These are phyloP conservation scores for Drosophila pectinifera DNA, from an alignment of 1,140 invertebrate species.

Conservation along the genomic window DNA sequence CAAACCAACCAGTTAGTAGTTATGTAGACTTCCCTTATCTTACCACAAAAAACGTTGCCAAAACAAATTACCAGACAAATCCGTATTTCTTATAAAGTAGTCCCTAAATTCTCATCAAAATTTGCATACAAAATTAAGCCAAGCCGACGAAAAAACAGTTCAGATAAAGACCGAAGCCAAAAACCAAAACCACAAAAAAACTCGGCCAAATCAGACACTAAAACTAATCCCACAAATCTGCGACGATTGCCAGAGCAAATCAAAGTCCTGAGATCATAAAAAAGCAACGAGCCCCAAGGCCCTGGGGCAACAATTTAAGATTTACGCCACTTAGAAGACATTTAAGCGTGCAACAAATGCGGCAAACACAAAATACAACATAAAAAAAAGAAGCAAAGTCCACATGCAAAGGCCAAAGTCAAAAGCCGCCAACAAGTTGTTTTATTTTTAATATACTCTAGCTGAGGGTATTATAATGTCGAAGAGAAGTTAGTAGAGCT, in stretches of 20 bases:
- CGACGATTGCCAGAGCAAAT: slow-evolving; percentile 59
- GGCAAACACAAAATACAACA: slow-evolving; percentile 40
- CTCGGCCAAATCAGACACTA: slow-evolving; percentile 49
- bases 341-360: slow-evolving; percentile 72
- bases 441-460: slow-evolving; percentile 4
- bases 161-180: too few species aligned
- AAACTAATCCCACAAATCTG: slow-evolving; percentile 64
- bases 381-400: slow-evolving; percentile 21
- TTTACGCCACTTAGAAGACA: slow-evolving; percentile 76
- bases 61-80: slow-evolving; percentile 9
- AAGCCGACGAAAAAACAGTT: slow-evolving; percentile 2
- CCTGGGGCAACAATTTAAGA: slow-evolving; percentile 73
- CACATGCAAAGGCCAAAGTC: slow-evolving; percentile 47
- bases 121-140: slow-evolving; percentile 48
- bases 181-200: slow-evolving; percentile 6
- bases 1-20: neutral
- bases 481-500: neutral
- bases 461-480: neutral
- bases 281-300: slow-evolving; percentile 30
- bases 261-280: slow-evolving; percentile 57
- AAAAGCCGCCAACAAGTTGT: slow-evolving; percentile 49
- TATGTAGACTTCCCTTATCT: neutral
- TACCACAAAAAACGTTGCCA: neutral
- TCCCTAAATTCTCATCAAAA: slow-evolving; percentile 17
- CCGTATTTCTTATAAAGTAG: slow-evolving; percentile 6